Evolutionary conservation across 1,140 invertebrate genomes (phyloP).

Genomic region (Steinernema khuongi): DNA sequence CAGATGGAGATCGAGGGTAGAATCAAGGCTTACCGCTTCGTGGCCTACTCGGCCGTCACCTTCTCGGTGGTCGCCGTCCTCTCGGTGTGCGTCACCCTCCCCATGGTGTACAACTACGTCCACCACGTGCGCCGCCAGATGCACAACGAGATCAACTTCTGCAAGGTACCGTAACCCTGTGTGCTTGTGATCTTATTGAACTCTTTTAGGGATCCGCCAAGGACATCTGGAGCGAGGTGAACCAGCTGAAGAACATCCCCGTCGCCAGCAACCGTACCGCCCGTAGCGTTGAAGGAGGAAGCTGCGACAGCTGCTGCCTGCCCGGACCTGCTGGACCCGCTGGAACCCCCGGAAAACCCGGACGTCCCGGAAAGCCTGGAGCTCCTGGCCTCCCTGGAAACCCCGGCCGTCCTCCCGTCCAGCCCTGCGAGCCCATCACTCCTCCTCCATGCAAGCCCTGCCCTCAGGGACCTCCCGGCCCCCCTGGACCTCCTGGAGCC

Average conservation of each 20-base stretch:
- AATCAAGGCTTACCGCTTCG: constrained; percentile 37
- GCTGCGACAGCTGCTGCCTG: too few species aligned
- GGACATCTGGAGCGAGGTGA: neutral
- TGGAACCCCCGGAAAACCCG: constrained; percentile 22
- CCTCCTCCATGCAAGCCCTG: too few species aligned
- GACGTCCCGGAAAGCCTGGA: too few species aligned
- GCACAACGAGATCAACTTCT: neutral
- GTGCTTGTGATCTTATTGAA: too few species aligned
- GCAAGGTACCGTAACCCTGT: too few species aligned
- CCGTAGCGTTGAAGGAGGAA: neutral
- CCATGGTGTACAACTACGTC: neutral
- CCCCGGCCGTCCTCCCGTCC: too few species aligned
- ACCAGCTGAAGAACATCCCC: neutral
- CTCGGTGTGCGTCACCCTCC: constrained; percentile 18
- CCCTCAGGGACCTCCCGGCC: too few species aligned
- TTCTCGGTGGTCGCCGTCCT: constrained; percentile 33
- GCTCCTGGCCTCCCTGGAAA: too few species aligned
- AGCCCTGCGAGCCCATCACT: too few species aligned
- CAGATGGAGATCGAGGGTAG: constrained; percentile 24
- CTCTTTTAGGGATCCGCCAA: too few species aligned
- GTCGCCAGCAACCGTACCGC: neutral
- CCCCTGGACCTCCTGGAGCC: too few species aligned
- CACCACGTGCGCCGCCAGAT: neutral
- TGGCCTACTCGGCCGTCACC: constrained; percentile 39
- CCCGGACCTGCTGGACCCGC: constrained; percentile 21